Evolutionary conservation across 2,113 vertebrate genomes (phyloP).

Genomic region (Gorilla gorilla): DNA sequence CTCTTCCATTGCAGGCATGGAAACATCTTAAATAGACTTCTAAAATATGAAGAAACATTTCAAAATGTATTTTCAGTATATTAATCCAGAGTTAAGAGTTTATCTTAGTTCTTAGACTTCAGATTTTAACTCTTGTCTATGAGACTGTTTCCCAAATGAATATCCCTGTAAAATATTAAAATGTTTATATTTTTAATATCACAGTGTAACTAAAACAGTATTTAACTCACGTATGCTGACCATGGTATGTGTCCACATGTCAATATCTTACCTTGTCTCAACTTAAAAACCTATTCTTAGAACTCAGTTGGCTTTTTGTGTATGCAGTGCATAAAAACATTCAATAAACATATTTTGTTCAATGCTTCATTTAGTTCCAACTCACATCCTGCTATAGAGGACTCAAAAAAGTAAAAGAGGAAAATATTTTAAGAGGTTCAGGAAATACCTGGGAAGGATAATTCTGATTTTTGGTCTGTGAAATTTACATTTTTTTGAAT

Average conservation of each 20-base stretch:
- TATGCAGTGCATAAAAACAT: neutral
- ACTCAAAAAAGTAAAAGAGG: neutral
- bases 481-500: slow-evolving; percentile 6
- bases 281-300: neutral
- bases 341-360: neutral
- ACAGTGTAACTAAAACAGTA: neutral
- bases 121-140: neutral
- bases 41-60: neutral
- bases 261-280: neutral
- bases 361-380: neutral
- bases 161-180: neutral
- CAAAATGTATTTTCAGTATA: neutral
- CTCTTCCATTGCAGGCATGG: neutral
- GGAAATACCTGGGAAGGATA: neutral
- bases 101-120: neutral
- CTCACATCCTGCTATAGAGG: neutral
- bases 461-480: neutral
- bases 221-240: neutral
- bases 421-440: neutral
- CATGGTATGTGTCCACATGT: neutral
- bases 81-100: slow-evolving; percentile 5
- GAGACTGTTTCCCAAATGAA: neutral
- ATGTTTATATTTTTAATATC: neutral
- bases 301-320: neutral
- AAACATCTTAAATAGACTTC: neutral